Percentiles rank a stretch among this genome's conserved stretches.
These are phyloP conservation scores for Lepidurus arcticus DNA, from an alignment of 1,140 invertebrate species.

Conservation along the genomic window DNA sequence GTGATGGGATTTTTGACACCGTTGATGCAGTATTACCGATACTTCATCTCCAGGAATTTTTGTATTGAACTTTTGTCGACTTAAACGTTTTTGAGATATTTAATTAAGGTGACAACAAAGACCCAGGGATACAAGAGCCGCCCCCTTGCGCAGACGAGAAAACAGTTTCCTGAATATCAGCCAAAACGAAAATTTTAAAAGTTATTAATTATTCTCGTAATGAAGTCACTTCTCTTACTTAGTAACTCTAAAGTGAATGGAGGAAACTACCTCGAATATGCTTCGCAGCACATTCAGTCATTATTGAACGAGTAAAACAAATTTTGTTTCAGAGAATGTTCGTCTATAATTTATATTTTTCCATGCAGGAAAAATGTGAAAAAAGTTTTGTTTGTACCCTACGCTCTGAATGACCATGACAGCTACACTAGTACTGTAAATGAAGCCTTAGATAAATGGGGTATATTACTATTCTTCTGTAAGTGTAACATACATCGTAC, in stretches of 20 bases:
- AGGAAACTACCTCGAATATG: conserved; percentile 60
- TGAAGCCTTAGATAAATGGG: conserved; percentile 57
- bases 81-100: no score
- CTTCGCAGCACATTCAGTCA: conserved; percentile 55
- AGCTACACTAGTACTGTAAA: conserved; percentile 58
- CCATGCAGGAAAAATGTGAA: conserved; percentile 56
- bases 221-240: conserved; percentile 56
- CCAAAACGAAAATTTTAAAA: no score
- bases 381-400: conserved; percentile 68
- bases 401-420: conserved; percentile 62
- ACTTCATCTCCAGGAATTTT: no score
- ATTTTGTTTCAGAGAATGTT: conserved; percentile 36
- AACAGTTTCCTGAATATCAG: no score
- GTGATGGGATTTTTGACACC: no score
- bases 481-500: conserved; percentile 30
- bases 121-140: no score
- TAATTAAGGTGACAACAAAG: no score
- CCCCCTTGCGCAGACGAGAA: no score
- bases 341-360: conserved; percentile 36
- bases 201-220: conserved; percentile 28
- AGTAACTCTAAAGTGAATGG: conserved; percentile 65
- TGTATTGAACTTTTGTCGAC: no score
- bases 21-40: no score
- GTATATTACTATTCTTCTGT: conserved; percentile 42
- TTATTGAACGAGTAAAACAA: conserved; percentile 55